Evolutionary conservation across 2,113 vertebrate genomes (phyloP).

Genomic region (Jacana jacana): DNA sequence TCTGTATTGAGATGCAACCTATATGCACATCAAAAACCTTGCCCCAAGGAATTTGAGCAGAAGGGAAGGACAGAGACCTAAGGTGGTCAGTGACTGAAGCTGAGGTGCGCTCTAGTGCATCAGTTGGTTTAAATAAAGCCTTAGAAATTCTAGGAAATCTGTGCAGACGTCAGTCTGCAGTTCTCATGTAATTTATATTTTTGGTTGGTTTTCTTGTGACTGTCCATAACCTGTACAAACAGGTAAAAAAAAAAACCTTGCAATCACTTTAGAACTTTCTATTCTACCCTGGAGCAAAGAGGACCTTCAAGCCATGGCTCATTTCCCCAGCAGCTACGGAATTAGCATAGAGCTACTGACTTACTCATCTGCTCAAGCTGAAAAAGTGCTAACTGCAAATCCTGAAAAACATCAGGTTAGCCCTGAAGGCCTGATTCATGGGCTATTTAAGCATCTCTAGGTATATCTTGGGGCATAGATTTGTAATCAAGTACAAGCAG

Average conservation of each 20-base stretch:
- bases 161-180: neutral
- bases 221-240: neutral
- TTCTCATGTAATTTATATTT: neutral
- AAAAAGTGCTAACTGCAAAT: neutral
- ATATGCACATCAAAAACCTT: neutral
- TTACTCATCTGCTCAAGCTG: neutral
- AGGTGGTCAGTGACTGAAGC: neutral
- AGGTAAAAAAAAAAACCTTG: neutral
- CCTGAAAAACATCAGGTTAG: neutral
- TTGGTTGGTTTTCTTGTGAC: neutral
- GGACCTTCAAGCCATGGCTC: neutral
- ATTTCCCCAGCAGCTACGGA: neutral
- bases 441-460: neutral
- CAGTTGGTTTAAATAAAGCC: neutral
- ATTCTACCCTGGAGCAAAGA: neutral
- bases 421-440: neutral
- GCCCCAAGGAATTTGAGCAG: neutral
- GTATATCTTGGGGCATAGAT: neutral
- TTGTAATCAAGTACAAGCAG: neutral
- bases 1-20: neutral
- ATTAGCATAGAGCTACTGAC: neutral
- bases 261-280: neutral
- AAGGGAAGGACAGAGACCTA: neutral
- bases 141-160: neutral
- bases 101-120: neutral